Base-by-base conservation (phyloP, 1,140 invertebrate genomes). In the Linepithema humile region DNA sequence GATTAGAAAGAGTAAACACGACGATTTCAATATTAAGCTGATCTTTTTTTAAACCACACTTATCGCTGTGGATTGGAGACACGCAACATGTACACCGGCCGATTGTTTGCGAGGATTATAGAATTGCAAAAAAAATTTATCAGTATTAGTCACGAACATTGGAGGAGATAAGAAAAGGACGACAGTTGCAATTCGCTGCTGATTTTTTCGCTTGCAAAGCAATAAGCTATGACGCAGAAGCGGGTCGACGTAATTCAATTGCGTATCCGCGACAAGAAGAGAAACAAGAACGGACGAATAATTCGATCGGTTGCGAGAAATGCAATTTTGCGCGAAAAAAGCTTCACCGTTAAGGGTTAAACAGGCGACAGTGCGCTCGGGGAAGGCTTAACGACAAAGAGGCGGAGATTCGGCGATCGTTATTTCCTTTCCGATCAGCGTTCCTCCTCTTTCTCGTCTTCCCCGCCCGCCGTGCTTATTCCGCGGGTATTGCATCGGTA, bases 71-170 rank as follows among this genome's bases (percentile, higher is more conserved):
- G 26, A n/a, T 40, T 74, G n/a, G 10, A 29, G 38, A 60, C 70
- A 59, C 38, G 72, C 43, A 59, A 60, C 35, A 12, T 50, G 35
- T 38, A 23, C 9, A 6, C 15, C 12, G 20, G 15, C 20, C 23
- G 23, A 6, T 32, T 77, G 57, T 77, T 64, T 77, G 43, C 15
- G 40, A 29, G 57, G 3, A 59, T 26, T 32, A 32, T 57, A 57
- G 48, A 73, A 40, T 40, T 73, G 50, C 23, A 73, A 72, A 75
- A 77, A 60, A 65, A 35, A 29, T 48, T 77, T 77, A 77, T 77
- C 73, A 65, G 73, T 40, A 48, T 77, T 77, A 77, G 73, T 77
- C 73, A 77, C n/a, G 40, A 35, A 77, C 59, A 17, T 32, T 40
- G 26, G 9, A 50, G 29, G 7, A 35, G 73, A 77, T 77, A 77